Conservation (phyloP, 2,113 vertebrate species). For the Nicator chloris region DNA sequence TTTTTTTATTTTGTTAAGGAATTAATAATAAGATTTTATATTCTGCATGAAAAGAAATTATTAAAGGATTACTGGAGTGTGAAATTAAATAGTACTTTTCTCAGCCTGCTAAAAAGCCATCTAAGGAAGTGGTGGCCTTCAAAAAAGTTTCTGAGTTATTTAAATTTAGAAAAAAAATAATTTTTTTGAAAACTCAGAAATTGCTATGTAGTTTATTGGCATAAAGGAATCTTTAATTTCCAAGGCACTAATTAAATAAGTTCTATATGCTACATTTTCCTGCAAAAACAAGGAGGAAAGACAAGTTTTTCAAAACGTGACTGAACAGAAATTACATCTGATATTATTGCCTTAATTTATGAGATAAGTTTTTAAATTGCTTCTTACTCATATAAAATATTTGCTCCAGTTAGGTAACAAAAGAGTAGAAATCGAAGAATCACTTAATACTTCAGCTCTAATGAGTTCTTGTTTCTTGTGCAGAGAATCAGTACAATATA, state of each 20-base stretch:
- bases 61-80: constrained; percentile 73
- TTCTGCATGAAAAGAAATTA: constrained; percentile 68
- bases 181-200: constrained; percentile 41
- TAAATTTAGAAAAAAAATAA: constrained; percentile 18
- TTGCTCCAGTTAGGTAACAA: constrained; percentile 50
- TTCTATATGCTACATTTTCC: constrained; percentile 14
- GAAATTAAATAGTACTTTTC: constrained; percentile 76
- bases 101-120: constrained; percentile 61
- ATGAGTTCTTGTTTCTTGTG: neutral
- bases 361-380: constrained; percentile 35
- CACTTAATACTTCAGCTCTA: neutral
- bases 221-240: constrained; percentile 53
- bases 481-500: neutral
- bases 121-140: constrained; percentile 27
- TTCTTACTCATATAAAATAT: constrained; percentile 56
- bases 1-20: constrained; percentile 69
- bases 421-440: constrained; percentile 55
- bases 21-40: constrained; percentile 70
- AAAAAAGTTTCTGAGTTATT: constrained; percentile 55
- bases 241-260: constrained; percentile 53
- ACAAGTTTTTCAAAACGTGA: constrained; percentile 20
- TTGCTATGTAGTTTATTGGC: constrained; percentile 36
- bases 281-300: constrained; percentile 27
- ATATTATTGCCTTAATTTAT: constrained; percentile 47
- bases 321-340: constrained; percentile 38